A percentile compares a stretch with the other conserved stretches of the same genome.
Conservation (phyloP, 2,113 vertebrate species). For the Brienomyrus brachyistius region DNA sequence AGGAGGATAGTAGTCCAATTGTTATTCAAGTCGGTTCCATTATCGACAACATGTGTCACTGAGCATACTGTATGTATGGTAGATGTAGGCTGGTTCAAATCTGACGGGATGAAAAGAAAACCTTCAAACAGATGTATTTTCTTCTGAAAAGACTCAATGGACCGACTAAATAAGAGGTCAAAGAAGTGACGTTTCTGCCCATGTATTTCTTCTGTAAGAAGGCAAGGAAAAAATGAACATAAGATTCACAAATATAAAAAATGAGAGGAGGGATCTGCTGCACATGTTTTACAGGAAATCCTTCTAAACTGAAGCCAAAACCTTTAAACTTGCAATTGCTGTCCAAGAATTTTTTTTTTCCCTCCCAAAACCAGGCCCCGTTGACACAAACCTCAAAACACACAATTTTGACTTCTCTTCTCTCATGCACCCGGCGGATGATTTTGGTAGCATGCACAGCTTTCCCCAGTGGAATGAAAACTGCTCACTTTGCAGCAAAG, state of each 20-base stretch:
- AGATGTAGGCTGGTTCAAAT: not conserved
- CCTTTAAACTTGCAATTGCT: slow-evolving; percentile 16
- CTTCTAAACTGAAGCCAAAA: slow-evolving; percentile 20
- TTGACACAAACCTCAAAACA: slow-evolving; percentile 6
- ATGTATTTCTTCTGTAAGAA: slow-evolving; percentile 5
- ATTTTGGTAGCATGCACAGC: not conserved
- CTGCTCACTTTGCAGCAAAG: not conserved
- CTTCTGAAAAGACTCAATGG: not conserved
- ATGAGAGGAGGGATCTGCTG: slow-evolving; percentile 12
- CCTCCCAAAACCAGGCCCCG: slow-evolving; percentile 15
- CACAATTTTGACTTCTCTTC: not conserved
- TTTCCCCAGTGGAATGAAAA: not conserved
- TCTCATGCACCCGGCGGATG: not conserved
- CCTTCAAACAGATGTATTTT: not conserved
- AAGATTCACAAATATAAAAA: slow-evolving; percentile 16
- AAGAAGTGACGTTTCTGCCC: not conserved
- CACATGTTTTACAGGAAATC: slow-evolving; percentile 27
- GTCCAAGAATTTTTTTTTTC: slow-evolving; percentile 10
- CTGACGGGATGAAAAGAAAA: not conserved
- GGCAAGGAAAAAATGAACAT: not conserved
- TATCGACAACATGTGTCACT: not conserved
- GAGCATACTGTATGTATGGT: not conserved
- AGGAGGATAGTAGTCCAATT: not conserved
- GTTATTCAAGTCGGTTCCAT: not conserved
- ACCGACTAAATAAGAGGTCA: not conserved